Conservation (phyloP, 2,113 vertebrate species). For the Chauna torquata region DNA sequence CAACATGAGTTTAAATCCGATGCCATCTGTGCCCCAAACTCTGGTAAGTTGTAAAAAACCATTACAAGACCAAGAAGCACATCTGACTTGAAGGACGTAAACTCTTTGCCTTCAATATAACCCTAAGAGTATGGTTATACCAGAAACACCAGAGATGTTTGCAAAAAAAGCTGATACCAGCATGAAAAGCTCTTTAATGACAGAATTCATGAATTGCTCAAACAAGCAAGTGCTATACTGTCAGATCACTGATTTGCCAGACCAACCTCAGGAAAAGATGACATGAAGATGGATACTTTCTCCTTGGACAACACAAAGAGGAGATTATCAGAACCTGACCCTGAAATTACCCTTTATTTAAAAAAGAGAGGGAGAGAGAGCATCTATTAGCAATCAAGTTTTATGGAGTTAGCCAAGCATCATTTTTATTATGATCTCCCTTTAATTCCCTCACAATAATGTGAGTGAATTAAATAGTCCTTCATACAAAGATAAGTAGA, state of each 20-base stretch:
- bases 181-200: background rate
- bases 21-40: background rate
- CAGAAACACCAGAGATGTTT: background rate
- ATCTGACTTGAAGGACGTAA: background rate
- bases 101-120: background rate
- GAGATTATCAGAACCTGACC: background rate
- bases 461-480: background rate
- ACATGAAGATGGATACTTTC: background rate
- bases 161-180: background rate
- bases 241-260: background rate
- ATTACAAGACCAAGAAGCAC: background rate
- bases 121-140: background rate
- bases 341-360: background rate
- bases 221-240: background rate
- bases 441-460: background rate
- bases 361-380: rapidly evolving
- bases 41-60: background rate
- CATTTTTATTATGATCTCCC: background rate
- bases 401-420: background rate
- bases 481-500: background rate
- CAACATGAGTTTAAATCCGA: background rate
- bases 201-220: background rate
- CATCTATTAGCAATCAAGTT: background rate
- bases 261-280: background rate
- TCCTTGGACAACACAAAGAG: background rate